Evolutionary conservation across 2,113 vertebrate genomes (phyloP), one percentile per base, ranked within the genome.

Genomic region (Anguilla rostrata): DNA sequence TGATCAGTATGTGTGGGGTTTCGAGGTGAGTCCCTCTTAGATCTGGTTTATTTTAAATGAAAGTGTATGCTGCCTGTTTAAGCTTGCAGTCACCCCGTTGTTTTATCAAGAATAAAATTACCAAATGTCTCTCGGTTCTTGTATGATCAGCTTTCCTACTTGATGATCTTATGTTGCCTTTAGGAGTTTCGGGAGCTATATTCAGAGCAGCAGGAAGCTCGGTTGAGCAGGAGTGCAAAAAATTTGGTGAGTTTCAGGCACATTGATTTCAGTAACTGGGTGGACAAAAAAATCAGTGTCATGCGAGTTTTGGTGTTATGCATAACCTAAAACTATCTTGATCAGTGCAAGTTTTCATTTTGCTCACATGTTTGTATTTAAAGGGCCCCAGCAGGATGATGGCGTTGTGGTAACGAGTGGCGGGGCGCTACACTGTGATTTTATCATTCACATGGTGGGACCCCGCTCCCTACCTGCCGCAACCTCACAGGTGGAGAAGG

Each of bases 161-260:
- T 66, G 18, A 22, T 26, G 22, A 66, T 15, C 34, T 56, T 43
- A 16, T 71, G 49, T 82, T 20, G 22, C 22, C 6, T 87, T 82
- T 78, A 94, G 93, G 93, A 8, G 93, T 93, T 60, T 92, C 91
- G 18, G 91, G 89, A 41, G 91, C 91, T 18, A 91, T 94, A 87
- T 87, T 92, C n/a, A 90, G 83, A 82, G 90, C 91, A 2, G 91
- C 92, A 2, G 92, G 93, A 60, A 63, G 85, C 1, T 87, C 89
- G 26, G 89, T 93, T 40, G 46, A 90, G 57, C 84, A 91, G 34
- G 91, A 93, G 66, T 93, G 90, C 71, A 75, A 87, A 46, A 86
- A 63, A 11, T 83, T 89, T 49, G 85, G 92, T 93, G 71, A 90
- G 90, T 75, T 46, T 75, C 6, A 40, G 7, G 75, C 34, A 18